Evolutionary conservation across 2,888 invertebrate species (phyloP), one percentile per base, ranked within the genome.

Genomic region (Cremastobaeus sp.): DNA sequence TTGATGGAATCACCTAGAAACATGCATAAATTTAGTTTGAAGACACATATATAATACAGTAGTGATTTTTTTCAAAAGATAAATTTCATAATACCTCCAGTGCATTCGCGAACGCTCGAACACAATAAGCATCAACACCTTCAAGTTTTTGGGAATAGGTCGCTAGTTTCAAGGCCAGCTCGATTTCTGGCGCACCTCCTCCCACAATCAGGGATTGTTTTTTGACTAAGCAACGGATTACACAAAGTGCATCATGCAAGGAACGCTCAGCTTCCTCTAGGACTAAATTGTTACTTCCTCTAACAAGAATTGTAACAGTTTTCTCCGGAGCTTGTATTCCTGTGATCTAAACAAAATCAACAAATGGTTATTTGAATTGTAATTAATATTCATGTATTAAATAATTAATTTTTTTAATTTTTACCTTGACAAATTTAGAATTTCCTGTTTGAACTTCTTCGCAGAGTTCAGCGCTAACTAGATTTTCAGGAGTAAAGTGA

Each of bases 171-270:
- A 97, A 89, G 0, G 98, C 94, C 74, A 99, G 91, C 86, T 98
- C 97, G 75, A 96, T 98, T 90, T 99, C 99, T 2, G 99, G 98
- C 9, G 98, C 97, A 41, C 99, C 99, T 47, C 99, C 99, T 71
- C 99, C 99, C 55, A 97, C 94, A 87, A 98, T 93, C 80, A 98
- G 89, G 39, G 96, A 96, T 70, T 93, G 93, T 77, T 97, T 94
- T 82, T 97, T 96, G 2, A 99, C 98, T 80, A 99, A 91, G 88
- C 99, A 99, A 78, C 99, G 93, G 84, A 99, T 95, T 48, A 96
- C 97, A 64, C 95, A 95, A 6, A 96, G 89, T 1, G 95, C 95
- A 86, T 96, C 95, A 83, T 95, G 95, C 11, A 95, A 89, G 9
- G 95, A 95, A 77, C 95, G 89, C 25, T 93, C 95, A 28, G 95